phyloP scores from a whole-genome alignment of 2,888 invertebrate genomes.

The Drosophila peninsularis region DNA sequence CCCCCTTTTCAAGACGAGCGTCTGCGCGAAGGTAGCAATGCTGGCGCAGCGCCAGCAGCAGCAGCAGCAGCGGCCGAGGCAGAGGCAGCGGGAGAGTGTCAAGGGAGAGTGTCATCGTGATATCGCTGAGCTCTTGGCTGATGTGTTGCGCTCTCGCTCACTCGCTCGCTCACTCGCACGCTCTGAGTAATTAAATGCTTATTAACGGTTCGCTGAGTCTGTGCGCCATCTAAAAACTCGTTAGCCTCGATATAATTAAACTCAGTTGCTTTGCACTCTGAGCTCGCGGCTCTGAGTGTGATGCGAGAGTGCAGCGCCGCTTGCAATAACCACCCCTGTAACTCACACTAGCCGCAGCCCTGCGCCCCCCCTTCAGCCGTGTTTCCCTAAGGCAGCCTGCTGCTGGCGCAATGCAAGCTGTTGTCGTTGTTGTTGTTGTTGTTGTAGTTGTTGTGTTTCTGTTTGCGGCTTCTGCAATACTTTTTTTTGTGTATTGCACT shows the following conservation, averaged over 20 bases:
- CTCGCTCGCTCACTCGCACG: constrained; percentile 42
- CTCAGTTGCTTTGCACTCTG: constrained; percentile 59
- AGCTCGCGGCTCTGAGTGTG: constrained; percentile 33
- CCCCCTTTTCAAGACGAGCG: constrained; percentile 83
- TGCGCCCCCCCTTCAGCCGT: constrained; percentile 4
- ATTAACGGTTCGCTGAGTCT: constrained; percentile 84
- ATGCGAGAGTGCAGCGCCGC: constrained; percentile 20
- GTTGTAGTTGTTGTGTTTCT: constrained; percentile 13
- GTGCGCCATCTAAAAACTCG: constrained; percentile 69
- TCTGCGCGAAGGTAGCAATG: constrained; percentile 78
- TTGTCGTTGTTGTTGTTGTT: constrained; percentile 28
- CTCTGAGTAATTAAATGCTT: constrained; percentile 83
- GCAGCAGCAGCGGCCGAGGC: background rate
- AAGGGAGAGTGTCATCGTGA: constrained; percentile 55
- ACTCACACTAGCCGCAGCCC: constrained; percentile 33
- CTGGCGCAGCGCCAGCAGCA: constrained; percentile 64
- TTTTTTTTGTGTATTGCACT: constrained; percentile 51
- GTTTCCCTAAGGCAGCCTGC: background rate
- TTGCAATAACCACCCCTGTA: constrained; percentile 51
- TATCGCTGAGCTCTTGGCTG: constrained; percentile 42
- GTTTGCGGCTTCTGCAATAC: constrained; percentile 56
- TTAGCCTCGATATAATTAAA: constrained; percentile 78
- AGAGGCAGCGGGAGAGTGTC: constrained; percentile 9
- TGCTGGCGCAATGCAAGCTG: constrained; percentile 40
- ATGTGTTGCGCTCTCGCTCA: constrained; percentile 18